Base-by-base conservation (phyloP, 2,797 vertebrate genomes). In the Telmatherina bonti region DNA sequence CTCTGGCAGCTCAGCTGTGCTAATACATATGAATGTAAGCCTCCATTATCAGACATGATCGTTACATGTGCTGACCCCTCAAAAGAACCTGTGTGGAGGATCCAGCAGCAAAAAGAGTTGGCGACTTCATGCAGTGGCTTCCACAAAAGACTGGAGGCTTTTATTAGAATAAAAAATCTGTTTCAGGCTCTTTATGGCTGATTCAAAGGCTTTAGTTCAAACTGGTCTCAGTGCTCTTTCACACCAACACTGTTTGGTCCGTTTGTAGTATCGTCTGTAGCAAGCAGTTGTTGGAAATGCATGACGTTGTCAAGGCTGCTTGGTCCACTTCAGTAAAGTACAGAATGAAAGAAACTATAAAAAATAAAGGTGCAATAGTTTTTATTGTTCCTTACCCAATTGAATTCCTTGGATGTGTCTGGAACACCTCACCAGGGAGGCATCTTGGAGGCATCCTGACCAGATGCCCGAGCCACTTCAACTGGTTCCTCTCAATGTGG, bases 131-230 rank as follows among this genome's bases (percentile, higher is more conserved):
- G 36, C 68, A 53, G 67, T 62, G 79, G 80, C 80, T 65, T 45
- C 74, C 71, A 74, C 81, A 82, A 88, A 88, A 88, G 77, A 78
- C 72, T 6, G 36, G 47, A 82, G 76, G 75, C 78, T 70, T 24
- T 82, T 78, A 81, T 84, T 78, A 79, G 78, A 72, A 86, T 77
- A 72, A 84, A 86, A 86, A 77, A 66, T n/a, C 66, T 56, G 71
- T 86, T 89, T 90, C 72, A 85, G 85, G 85, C 81, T 85, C 74
- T 67, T 67, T 7, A 18, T 76, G 72, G 75, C n/a, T 54, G 71
- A 78, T 54, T 85, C 75, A 83, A 82, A 74, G 36, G 58, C 33
- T 54, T 67, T 4, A 16, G 73, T 72, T 84, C 58, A 73, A 71
- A 84, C 33, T 11, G 10, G 33, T 35, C 30, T 2, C 12, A 35